A percentile compares a stretch with the other conserved stretches of the same genome.
phyloP scores from a whole-genome alignment of 2,797 vertebrate genomes.

The Melanotaenia maccullochi region DNA sequence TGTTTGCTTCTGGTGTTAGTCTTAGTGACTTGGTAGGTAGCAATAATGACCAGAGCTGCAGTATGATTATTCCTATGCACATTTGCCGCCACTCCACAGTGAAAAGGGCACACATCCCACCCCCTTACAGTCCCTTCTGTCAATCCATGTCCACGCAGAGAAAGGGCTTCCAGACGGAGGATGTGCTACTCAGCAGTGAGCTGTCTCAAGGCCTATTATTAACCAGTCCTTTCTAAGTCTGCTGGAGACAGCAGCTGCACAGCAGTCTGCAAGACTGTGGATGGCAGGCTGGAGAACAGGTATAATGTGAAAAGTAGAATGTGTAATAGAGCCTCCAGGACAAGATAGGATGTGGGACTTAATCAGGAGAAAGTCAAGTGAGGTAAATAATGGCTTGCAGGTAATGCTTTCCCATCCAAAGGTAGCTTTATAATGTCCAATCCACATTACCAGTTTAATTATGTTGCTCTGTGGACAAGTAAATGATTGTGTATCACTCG shows the following conservation, averaged over 20 bases:
- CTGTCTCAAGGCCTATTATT: constrained; percentile 77
- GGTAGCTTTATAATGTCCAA: constrained; percentile 7
- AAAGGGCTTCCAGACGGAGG: constrained; percentile 69
- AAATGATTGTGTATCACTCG: constrained; percentile 1
- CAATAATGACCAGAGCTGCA: constrained; percentile 55
- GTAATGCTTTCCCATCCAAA: constrained; percentile 24
- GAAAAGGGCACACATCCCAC: constrained; percentile 69
- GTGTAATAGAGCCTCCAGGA: constrained; percentile 58
- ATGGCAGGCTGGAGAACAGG: constrained; percentile 57
- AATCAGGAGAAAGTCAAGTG: constrained; percentile 31
- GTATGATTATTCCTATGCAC: constrained; percentile 66
- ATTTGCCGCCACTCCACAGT: constrained; percentile 59
- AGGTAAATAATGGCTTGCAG: constrained; percentile 31
- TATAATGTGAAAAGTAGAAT: constrained; percentile 50
- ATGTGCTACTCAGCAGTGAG: constrained; percentile 64
- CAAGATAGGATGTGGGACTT: constrained; percentile 39
- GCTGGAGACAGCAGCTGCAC: constrained; percentile 44
- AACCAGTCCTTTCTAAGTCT: constrained; percentile 60
- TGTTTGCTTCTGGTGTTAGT: constrained; percentile 44
- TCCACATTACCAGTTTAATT: constrained; percentile 14
- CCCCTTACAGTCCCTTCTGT: constrained; percentile 66
- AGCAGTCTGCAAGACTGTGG: constrained; percentile 27
- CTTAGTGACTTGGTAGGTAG: constrained; percentile 60
- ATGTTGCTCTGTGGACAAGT: neutral
- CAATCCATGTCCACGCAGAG: constrained; percentile 59